phyloP scores from a whole-genome alignment of 2,113 vertebrate species.

The Elephas maximus region DNA sequence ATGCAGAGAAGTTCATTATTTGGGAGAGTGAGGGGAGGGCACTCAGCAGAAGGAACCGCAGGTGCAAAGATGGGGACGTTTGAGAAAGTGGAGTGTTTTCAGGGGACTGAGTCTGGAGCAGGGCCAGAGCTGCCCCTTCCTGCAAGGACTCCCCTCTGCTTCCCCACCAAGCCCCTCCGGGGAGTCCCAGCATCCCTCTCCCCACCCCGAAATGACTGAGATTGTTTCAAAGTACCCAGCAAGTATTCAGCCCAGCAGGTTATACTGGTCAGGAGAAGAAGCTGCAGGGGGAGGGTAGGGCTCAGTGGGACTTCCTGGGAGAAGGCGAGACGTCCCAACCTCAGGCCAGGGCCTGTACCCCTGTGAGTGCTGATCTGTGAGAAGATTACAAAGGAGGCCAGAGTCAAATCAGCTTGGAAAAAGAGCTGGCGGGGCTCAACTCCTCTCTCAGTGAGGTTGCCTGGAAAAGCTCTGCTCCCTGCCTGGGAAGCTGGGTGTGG shows the following conservation, averaged over 20 bases:
- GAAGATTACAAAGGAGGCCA: slow-evolving; percentile 41
- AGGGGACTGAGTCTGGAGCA: not conserved
- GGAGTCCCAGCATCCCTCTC: slow-evolving; percentile 30
- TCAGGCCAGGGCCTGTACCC: not conserved
- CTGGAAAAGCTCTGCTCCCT: not conserved
- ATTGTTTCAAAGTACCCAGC: slow-evolving; percentile 65
- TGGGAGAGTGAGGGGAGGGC: not conserved
- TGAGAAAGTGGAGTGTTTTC: not conserved
- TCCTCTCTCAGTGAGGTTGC: not conserved
- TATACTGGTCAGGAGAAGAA: slow-evolving; percentile 54
- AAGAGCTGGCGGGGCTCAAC: not conserved
- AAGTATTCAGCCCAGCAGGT: slow-evolving; percentile 76
- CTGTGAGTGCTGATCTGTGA: not conserved
- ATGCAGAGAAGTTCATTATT: not conserved
- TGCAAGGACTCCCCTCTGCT: not conserved
- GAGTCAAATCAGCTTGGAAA: slow-evolving; percentile 44
- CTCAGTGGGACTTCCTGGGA: slow-evolving; percentile 45
- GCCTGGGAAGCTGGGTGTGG: not conserved
- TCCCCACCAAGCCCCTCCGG: slow-evolving; percentile 22
- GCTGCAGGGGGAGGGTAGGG: not conserved
- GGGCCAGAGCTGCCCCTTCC: not conserved
- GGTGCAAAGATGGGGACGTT: not conserved
- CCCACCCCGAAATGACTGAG: slow-evolving; percentile 5
- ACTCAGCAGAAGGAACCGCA: rapidly evolving
- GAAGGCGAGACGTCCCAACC: slow-evolving; percentile 57